A percentile compares a stretch with the other conserved stretches of the same genome.
Conservation (phyloP, 2,797 vertebrate genomes). For the Malurus splendens region DNA sequence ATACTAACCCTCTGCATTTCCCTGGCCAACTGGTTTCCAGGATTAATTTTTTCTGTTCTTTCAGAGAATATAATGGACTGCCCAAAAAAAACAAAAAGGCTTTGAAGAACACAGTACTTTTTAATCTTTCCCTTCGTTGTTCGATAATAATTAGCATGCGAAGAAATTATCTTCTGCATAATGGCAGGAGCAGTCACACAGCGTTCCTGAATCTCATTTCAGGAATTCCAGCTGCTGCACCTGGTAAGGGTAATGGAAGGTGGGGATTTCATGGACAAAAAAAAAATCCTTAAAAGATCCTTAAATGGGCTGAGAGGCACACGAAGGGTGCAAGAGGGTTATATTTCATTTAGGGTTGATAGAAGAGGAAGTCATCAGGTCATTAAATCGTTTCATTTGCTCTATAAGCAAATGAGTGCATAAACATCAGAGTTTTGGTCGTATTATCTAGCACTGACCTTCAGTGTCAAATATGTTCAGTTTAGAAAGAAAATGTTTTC, state of each 20-base stretch:
- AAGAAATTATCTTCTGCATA: not conserved
- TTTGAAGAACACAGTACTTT: not conserved
- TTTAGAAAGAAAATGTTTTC: constrained; percentile 23
- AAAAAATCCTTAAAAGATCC: not conserved
- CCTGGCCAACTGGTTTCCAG: not conserved
- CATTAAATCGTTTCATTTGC: not conserved
- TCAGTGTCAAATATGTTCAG: not conserved
- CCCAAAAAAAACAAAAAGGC: not conserved
- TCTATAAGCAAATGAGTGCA: not conserved
- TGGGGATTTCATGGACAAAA: not conserved
- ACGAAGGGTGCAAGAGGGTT: not conserved
- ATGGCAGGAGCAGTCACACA: not conserved
- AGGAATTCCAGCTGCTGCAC: constrained; percentile 6
- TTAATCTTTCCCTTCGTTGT: not conserved
- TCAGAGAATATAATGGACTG: not conserved
- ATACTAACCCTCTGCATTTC: not conserved
- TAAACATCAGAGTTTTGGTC: not conserved
- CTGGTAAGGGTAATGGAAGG: not conserved
- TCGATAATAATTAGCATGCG: constrained; percentile 7
- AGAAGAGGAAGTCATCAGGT: not conserved
- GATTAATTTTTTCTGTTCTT: not conserved
- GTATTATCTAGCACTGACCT: not conserved
- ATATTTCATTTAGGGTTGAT: not conserved
- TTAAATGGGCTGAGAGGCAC: not conserved
- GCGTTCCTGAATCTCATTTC: not conserved